A percentile compares a stretch with the other conserved stretches of the same genome.
Conservation (phyloP, 2,888 invertebrate genomes). For the Nomada lathburiana region DNA sequence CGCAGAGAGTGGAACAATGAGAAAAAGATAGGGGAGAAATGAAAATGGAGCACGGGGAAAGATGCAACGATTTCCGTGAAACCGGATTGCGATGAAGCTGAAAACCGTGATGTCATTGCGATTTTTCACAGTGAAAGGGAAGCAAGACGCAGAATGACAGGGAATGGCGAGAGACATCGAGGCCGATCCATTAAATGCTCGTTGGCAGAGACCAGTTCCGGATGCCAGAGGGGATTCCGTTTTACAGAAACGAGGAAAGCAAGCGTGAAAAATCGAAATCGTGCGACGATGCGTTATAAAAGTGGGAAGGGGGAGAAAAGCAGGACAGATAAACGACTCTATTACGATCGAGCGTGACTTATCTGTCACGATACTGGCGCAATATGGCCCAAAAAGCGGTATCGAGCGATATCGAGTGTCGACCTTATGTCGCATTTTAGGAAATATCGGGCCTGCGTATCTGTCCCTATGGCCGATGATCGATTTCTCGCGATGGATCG, state of each 20-base stretch:
- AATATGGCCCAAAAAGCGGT: constrained; percentile 63
- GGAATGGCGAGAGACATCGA: constrained; percentile 25
- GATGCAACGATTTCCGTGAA: constrained; percentile 12
- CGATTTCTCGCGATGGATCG: not conserved
- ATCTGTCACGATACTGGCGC: constrained; percentile 53
- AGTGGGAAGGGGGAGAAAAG: not conserved
- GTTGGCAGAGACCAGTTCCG: constrained; percentile 42
- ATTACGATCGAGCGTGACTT: constrained; percentile 42
- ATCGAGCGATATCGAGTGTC: constrained; percentile 58
- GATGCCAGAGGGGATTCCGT: constrained; percentile 5
- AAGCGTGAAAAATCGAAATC: constrained; percentile 56
- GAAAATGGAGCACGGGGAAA: constrained; percentile 14
- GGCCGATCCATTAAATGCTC: constrained; percentile 59
- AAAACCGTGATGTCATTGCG: constrained; percentile 48
- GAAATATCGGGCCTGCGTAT: constrained; percentile 36
- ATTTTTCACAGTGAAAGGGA: constrained; percentile 55
- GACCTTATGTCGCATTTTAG: constrained; percentile 67
- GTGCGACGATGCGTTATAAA: not conserved
- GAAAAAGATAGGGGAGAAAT: constrained; percentile 20
- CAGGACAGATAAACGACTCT: constrained; percentile 48
- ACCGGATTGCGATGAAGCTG: constrained; percentile 42
- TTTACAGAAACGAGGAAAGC: constrained; percentile 32
- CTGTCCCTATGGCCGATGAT: constrained; percentile 1
- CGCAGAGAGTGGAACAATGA: not conserved
- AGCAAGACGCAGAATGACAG: constrained; percentile 8